A percentile compares a stretch with the other conserved stretches of the same genome.
Evolutionary conservation across 2,888 invertebrate species (phyloP).

Genomic region (Axea sp.): DNA sequence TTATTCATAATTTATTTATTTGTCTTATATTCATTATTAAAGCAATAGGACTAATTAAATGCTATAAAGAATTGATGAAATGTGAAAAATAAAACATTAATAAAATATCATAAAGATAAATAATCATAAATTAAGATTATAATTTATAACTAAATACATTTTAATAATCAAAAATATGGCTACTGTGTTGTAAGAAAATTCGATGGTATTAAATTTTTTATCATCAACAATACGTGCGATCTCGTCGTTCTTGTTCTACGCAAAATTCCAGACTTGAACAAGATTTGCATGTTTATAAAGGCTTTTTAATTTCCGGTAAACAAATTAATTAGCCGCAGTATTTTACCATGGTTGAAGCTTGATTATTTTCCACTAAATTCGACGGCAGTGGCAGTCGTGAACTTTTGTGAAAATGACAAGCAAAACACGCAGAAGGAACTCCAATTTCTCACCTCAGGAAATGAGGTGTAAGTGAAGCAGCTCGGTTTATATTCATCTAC

Average conservation of each 20-base stretch:
- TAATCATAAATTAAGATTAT: too few relatives aligned
- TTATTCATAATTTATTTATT: too few relatives aligned
- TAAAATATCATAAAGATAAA: too few relatives aligned
- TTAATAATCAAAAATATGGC: too few relatives aligned
- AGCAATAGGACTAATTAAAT: too few relatives aligned
- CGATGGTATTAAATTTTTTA: conserved; percentile 18
- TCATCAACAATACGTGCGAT: conserved; percentile 19
- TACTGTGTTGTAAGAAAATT: conserved; percentile 3
- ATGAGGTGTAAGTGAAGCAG: conserved; percentile 41
- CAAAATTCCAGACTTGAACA: background rate
- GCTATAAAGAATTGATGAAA: too few relatives aligned
- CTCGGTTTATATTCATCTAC: conserved; percentile 36
- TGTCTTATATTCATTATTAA: too few relatives aligned
- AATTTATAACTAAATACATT: too few relatives aligned
- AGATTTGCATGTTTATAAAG: conserved; percentile 34
- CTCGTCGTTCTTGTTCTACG: conserved; percentile 14
- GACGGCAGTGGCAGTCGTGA: background rate
- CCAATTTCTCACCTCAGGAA: conserved; percentile 47
- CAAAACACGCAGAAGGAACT: conserved; percentile 38
- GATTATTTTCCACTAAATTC: conserved; percentile 49
- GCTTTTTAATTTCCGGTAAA: conserved; percentile 49
- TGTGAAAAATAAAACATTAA: too few relatives aligned
- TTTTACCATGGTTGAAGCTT: conserved; percentile 19
- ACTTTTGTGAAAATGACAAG: conserved; percentile 34
- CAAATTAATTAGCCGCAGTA: conserved; percentile 45